Conservation (phyloP, 2,113 vertebrate species). For the Pelusios castaneus region DNA sequence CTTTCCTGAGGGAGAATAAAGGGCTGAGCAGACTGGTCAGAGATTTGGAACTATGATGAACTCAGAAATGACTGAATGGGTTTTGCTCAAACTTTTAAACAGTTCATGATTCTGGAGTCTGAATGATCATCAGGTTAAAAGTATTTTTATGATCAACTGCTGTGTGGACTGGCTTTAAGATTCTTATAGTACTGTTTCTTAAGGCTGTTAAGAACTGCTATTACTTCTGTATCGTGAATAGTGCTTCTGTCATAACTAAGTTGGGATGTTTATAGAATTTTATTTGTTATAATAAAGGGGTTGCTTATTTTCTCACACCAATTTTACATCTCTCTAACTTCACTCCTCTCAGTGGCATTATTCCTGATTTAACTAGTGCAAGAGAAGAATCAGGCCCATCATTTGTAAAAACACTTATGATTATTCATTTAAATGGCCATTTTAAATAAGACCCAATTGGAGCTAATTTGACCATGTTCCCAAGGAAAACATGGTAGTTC, state of each 20-base stretch:
- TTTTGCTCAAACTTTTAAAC: not conserved
- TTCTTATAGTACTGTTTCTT: not conserved
- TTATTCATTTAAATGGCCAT: not conserved
- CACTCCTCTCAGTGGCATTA: not conserved
- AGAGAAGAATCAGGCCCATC: not conserved
- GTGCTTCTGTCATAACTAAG: rapidly evolving
- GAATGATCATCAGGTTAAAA: not conserved
- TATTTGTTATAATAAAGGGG: too few relatives aligned
- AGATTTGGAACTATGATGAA: not conserved
- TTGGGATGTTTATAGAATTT: not conserved
- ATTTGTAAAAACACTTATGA: not conserved
- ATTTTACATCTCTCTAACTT: not conserved
- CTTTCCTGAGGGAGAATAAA: not conserved
- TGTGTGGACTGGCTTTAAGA: not conserved
- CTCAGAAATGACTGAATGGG: not conserved
- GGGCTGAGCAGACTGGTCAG: not conserved
- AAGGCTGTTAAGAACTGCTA: too few relatives aligned
- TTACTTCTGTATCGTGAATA: not conserved
- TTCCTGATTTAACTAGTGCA: not conserved
- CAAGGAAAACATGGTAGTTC: not conserved
- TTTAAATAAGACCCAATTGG: not conserved
- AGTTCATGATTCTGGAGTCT: not conserved
- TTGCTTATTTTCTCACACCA: not conserved
- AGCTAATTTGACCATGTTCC: not conserved
- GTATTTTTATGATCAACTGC: not conserved